phyloP scores from a whole-genome alignment of 2,888 invertebrate genomes.

The Xanthia togata region DNA sequence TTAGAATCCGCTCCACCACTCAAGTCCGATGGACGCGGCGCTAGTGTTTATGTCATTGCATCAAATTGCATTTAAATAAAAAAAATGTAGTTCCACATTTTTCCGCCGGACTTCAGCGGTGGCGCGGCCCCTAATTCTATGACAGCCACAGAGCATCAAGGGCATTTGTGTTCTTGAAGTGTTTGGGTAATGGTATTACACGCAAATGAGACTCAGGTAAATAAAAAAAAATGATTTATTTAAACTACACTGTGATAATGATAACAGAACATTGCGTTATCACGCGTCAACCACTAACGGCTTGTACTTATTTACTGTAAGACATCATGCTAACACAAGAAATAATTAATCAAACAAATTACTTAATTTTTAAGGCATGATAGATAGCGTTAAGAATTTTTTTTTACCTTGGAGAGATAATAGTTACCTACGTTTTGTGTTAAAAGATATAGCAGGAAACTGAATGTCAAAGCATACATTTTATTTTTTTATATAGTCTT shows the following conservation, averaged over 20 bases:
- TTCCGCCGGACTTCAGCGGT: too few species aligned
- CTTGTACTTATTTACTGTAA: slow-evolving; percentile 46
- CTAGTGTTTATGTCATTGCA: too few species aligned
- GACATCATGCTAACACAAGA: slow-evolving; percentile 36
- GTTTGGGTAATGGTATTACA: neutral
- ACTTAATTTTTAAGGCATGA: slow-evolving; percentile 42
- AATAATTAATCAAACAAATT: slow-evolving; percentile 46
- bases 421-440: neutral
- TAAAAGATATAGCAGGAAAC: neutral
- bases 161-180: neutral
- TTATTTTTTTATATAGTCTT: neutral
- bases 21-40: too few species aligned
- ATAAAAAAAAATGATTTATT: slow-evolving; percentile 37
- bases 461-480: neutral
- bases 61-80: too few species aligned
- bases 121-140: too few species aligned
- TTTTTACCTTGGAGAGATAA: slow-evolving; percentile 42
- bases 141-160: neutral
- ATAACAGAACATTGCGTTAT: slow-evolving; percentile 13
- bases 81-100: too few species aligned
- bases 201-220: neutral
- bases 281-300: slow-evolving; percentile 15
- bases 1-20: too few species aligned
- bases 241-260: slow-evolving; percentile 18
- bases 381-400: slow-evolving; percentile 1